Base-by-base conservation (phyloP, 2,113 vertebrate species). In the Platichthys stellatus region DNA sequence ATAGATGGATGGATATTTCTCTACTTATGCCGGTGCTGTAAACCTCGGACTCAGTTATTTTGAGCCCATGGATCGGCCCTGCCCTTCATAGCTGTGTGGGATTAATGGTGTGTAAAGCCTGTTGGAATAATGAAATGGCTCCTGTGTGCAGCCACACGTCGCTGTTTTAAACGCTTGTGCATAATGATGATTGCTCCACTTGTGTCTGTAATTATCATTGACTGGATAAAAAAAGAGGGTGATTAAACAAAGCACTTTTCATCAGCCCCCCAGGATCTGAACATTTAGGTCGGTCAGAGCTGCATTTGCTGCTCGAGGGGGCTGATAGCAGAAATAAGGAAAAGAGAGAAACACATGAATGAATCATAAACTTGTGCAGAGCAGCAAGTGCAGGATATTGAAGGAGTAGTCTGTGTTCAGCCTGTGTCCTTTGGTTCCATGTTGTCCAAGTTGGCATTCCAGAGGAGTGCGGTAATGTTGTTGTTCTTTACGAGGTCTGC, bases 401-500 rank as follows among this genome's bases (percentile, higher is more conserved):
- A 73, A 58, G 67, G 63, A 78, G 81, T 76, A 71, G 23, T 81
- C 78, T 81, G 62, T 2, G 65, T 40, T 21, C 54, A 51, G 75
- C 80, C 82, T 71, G 86, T 84, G 84, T 88, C 84, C 80, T 91
- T 81, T 82, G 78, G 63, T 80, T 84, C 80, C 66, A 69, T 83
- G 87, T 89, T 78, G 86, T 92, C 91, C 88, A 86, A 90, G 90
- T 84, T 93, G 90, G 90, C 92, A 94, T 94, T 94, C 92, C 90
- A 90, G 84, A 84, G 88, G 83, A 84, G 84, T 75, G 63, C 63
- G 83, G 90, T 92, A 91, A 93, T 92, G 86, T 88, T 92, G 82
- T 93, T 91, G 82, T 92, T 92, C 88, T 89, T 93, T 91, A 92
- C 74, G 72, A 91, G 86, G 81, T 92, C 90, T 87, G 90, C 92